Base-by-base conservation (phyloP, 2,888 invertebrate species). In the Dexiosoma caninum region DNA sequence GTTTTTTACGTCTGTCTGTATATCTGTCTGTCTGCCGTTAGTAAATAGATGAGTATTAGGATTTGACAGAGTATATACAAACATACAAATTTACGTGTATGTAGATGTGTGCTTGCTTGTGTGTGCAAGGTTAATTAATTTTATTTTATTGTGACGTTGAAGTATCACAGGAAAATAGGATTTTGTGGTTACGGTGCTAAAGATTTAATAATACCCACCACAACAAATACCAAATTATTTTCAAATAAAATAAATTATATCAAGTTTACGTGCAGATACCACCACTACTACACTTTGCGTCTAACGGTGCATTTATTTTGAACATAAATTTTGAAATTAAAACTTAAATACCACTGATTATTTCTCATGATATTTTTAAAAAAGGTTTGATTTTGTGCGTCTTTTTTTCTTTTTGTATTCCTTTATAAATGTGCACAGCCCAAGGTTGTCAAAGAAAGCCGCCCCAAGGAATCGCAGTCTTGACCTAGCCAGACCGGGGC, bases 91-190 rank as follows among this genome's bases (percentile, higher is more conserved):
- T n/a, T 69, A 37, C 12, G n/a, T 59, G 19, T 19, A 9, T 27
- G 42, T 27, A 3, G 14, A 27, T 60, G 16, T 27, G 14, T 57
- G 27, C 30, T 42, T 59, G 67, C 59, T 16, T 55, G 55, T 59
- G 59, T 79, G 78, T 72, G 57, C 67, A 74, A 78, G 78, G 78
- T 76, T 80, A 83, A 82, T 83, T 83, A 81, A 83, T 82, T 82
- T 83, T 82, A 82, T 80, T 76, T 80, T 81, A 77, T 74, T 82
- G 78, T 69, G 81, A 77, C 72, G 42, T 77, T 77, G 69, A 81
- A 81, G 82, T 72, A 76, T 77, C 77, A 78, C 64, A 67, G 55
- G 53, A 69, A 80, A 77, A 82, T 74, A 55, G 77, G 77, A 77
- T 79, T 77, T 82, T 80, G 79, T 77, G 82, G 82, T 76, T 71